Base-by-base conservation (phyloP, 2,888 invertebrate genomes). In the Acronicta alni region DNA sequence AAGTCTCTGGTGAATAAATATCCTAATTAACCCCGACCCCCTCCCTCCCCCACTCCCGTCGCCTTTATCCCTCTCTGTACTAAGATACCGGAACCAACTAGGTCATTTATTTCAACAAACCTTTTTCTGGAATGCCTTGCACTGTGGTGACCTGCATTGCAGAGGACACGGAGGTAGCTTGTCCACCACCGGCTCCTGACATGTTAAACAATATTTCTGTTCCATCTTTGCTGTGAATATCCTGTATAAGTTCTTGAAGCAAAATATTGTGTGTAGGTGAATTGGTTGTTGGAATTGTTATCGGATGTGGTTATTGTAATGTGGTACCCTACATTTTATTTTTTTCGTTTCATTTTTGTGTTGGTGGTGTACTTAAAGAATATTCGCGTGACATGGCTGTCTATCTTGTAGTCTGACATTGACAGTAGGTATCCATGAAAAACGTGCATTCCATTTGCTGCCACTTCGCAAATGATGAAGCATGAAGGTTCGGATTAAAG, bases 131-230 rank as follows among this genome's bases (percentile, higher is more conserved):
- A 85, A 91, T 0, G 91, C 83, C 57, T 78, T 83, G 77, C 92
- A 92, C 72, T 87, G 85, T 0, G 80, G 76, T 3, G 90, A 87
- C 70, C 73, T 80, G 59, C 92, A 92, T 42, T 85, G 82, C 41
- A 90, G 60, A 0, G 92, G 92, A 14, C 92, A 92, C 0, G 82
- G 79, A 0, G 88, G 87, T 0, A 68, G 14, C 51, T 88, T 87
- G 0, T 89, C 86, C 26, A 83, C 56, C 0, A 79, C 67, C 0
- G 82, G 81, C 51, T 87, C 82, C 1, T 89, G 83, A 48, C 90
- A 90, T 0, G 85, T 83, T 9, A 74, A 64, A 56, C 91, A 92
- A 0, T 65, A 17, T 42, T 78, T 83, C 3, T 84, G 69, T n/a
- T 89, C 88, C 86, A 86, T 89, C 18, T 14, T 45, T 35, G n/a